Evolutionary conservation across 2,797 vertebrate genomes (phyloP).

Genomic region (Spea hammondii): DNA sequence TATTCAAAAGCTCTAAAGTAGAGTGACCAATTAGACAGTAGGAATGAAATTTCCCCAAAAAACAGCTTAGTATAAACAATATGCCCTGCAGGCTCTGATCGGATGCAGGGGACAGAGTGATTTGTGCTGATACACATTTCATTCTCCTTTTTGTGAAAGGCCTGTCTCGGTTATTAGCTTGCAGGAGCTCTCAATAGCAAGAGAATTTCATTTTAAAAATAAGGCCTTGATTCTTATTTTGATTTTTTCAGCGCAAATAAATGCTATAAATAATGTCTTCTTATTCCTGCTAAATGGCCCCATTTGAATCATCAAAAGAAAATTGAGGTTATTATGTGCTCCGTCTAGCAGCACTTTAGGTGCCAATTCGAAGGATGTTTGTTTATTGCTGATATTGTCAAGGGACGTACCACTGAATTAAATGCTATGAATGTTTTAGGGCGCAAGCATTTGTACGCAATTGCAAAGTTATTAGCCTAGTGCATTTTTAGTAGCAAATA

Average conservation of each 20-base stretch:
- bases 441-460: conserved; percentile 44
- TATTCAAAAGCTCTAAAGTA: conserved; percentile 24
- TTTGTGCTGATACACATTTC: conserved; percentile 39
- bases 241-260: conserved; percentile 48
- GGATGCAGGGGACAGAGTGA: conserved; percentile 18
- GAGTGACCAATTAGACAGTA: conserved; percentile 40
- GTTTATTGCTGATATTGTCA: conserved; percentile 50
- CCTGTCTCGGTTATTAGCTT: conserved; percentile 47
- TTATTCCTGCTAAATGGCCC: conserved; percentile 48
- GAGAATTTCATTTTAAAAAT: conserved; percentile 48
- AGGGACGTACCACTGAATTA: conserved; percentile 47
- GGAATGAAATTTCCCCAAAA: conserved; percentile 16
- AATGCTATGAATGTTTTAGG: conserved; percentile 51
- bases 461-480: conserved; percentile 39
- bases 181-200: conserved; percentile 48
- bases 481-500: conserved; percentile 41
- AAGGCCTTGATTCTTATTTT: conserved; percentile 50
- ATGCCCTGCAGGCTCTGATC: conserved; percentile 19
- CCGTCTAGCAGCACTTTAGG: conserved; percentile 48
- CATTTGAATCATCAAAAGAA: conserved; percentile 53
- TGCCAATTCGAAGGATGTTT: conserved; percentile 49
- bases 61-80: conserved; percentile 35
- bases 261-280: conserved; percentile 51
- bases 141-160: conserved; percentile 40
- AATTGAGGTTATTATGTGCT: conserved; percentile 51